A percentile compares a stretch with the other conserved stretches of the same genome.
Conservation (phyloP, 2,797 vertebrate genomes). For the Notolepis coatsorum region DNA sequence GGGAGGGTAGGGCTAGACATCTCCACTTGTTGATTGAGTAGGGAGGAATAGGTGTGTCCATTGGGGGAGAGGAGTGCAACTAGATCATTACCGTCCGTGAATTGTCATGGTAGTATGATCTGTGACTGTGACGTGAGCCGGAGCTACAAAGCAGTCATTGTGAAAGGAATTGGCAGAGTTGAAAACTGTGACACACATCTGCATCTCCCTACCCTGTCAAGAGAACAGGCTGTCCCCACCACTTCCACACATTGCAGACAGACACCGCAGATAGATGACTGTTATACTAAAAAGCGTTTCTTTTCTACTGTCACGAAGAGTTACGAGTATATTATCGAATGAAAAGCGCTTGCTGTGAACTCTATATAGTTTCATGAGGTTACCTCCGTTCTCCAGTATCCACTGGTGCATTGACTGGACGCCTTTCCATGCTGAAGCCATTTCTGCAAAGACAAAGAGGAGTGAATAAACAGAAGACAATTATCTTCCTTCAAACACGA, state of each 20-base stretch:
- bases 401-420: conserved; percentile 62
- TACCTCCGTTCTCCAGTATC: conserved; percentile 80
- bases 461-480: neutral
- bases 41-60: neutral
- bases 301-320: neutral
- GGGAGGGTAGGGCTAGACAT: neutral
- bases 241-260: conserved; percentile 11
- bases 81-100: neutral
- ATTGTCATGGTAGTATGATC: conserved; percentile 13
- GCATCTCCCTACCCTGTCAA: no score
- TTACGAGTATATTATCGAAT: neutral
- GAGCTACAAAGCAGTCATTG: conserved; percentile 49
- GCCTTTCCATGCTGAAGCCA: conserved; percentile 66
- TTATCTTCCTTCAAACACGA: neutral
- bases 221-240: no score
- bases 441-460: conserved; percentile 35
- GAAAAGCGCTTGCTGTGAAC: no score
- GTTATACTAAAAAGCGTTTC: neutral
- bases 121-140: conserved; percentile 18
- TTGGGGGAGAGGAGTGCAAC: neutral
- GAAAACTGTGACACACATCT: conserved; percentile 24
- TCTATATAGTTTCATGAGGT: no score
- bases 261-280: neutral
- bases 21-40: neutral
- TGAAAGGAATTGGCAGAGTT: conserved; percentile 17